Base-by-base conservation (phyloP, 2,888 invertebrate genomes). In the Unio pictorum region DNA sequence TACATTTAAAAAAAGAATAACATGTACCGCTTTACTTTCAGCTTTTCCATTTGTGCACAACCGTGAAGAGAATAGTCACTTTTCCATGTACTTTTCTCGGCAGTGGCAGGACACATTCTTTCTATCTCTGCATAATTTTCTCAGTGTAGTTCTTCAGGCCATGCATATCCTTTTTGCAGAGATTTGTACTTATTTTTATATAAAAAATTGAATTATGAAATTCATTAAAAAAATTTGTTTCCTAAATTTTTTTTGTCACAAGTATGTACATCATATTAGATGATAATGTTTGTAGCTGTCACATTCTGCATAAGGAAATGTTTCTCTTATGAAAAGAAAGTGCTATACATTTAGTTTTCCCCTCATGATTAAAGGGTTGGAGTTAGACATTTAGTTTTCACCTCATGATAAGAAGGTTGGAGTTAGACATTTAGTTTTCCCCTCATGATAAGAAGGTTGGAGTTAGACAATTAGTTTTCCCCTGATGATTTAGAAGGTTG, bases 31-130 rank as follows among this genome's bases (percentile, higher is more conserved):
- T 69, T 66, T 30, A 60, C 45, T 77, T 80, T 64, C 84, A 98
- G 98, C 95, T 91, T 92, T 98, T 74, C 96, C 98, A 0, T 98
- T 95, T 89, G 93, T 96, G 65, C 95, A 95, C 88, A 96, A 95
- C 89, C 96, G 97, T 0, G 97, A 97, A 90, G 97, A 97, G 84
- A 95, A 95, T 87, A 94, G 95, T 20, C 92, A 93, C 57, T 99
- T 96, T 90, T 93, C 95, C 23, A 92, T 96, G 67, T 96, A 96
- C 90, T 99, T 97, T 90, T 95, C 95, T 15, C 94, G 95, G 76
- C 95, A 95, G 71, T 99, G 98, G 98, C 97, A 97, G 89, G 98
- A 99, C 88, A 97, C 96, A 54, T 93, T 97, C 83, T 91, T 96
- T 68, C 94, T 95, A 55, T 98, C 98, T 0, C 91, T 98, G 57